Evolutionary conservation across 2,888 invertebrate species (phyloP), one percentile per base, ranked within the genome.

Genomic region (Belgica antarctica): DNA sequence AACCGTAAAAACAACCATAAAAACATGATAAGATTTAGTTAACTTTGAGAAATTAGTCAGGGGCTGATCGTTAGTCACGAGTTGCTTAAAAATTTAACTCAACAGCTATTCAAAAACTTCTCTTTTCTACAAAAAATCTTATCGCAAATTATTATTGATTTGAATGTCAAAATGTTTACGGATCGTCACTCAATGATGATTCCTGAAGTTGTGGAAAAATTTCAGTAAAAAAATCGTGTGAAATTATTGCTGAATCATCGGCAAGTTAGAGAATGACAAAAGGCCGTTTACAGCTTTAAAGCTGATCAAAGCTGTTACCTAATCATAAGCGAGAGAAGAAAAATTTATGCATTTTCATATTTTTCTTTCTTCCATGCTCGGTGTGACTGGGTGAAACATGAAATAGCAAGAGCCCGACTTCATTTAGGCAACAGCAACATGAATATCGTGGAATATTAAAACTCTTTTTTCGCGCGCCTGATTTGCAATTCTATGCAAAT

Each of bases 391-490:
- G 4, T 31, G 31, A 10, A 7, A 10, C 31, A 31, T 31, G 31
- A 4, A n/a, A n/a, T n/a, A n/a, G 34, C 34, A 12, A 31, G 34
- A 31, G 34, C 12, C 12, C 4, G 7, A 15, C 41, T 41, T 41
- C 41, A 41, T 41, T 41, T 41, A n/a, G 41, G 12, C 15, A 31
- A 31, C 34, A 41, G 15, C 15, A 41, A 62, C 62, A 62, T 62
- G 34, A 62, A 62, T 62, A 62, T 62, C 62, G 62, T 62, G 62
- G 62, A 62, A 62, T 62, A 31, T 62, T 47, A 47, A 47, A 12
- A 47, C 5, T 47, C 10, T 47, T 12, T 47, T 57, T 22, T 57
- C 2, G 19, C 5, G 10, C 2, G 57, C 10, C 17, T 17, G 28
- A 41, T 41, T 4, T 31, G 28, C n/a, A 34, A 31, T 62, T 27